Conservation (phyloP, 1,140 invertebrate genomes). For the Neotoxoptera formosana region DNA sequence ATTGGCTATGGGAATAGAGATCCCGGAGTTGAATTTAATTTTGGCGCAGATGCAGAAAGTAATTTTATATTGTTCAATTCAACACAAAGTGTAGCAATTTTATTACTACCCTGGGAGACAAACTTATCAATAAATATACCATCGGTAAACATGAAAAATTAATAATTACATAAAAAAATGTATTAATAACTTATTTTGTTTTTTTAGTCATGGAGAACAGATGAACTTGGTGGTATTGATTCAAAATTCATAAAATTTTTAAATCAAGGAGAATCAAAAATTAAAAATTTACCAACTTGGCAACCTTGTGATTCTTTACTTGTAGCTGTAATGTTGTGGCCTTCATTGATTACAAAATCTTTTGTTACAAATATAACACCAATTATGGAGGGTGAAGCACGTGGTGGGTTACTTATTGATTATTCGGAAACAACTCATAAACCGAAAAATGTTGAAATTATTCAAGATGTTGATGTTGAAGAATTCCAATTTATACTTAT, state of each 20-base stretch:
- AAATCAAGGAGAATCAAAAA: background rate
- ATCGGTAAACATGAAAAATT: background rate
- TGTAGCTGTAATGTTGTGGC: background rate
- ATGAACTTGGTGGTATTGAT: background rate
- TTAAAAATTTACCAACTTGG: background rate
- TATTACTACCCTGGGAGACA: background rate
- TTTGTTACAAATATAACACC: background rate
- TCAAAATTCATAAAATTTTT: background rate
- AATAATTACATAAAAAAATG: background rate
- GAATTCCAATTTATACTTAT: background rate
- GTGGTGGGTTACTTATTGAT: background rate
- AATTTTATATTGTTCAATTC: background rate
- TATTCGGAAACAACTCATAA: background rate
- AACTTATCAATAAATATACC: background rate
- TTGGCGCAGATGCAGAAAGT: background rate
- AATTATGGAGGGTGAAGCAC: background rate
- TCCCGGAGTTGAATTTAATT: constrained; percentile 1
- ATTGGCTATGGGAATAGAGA: background rate
- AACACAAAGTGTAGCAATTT: background rate
- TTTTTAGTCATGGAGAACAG: background rate
- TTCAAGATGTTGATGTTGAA: background rate
- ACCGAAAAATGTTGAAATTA: background rate
- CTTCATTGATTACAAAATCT: background rate
- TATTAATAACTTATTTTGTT: background rate
- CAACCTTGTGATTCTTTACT: background rate